phyloP scores from a whole-genome alignment of 1,140 invertebrate species.

The Episyrphus balteatus region DNA sequence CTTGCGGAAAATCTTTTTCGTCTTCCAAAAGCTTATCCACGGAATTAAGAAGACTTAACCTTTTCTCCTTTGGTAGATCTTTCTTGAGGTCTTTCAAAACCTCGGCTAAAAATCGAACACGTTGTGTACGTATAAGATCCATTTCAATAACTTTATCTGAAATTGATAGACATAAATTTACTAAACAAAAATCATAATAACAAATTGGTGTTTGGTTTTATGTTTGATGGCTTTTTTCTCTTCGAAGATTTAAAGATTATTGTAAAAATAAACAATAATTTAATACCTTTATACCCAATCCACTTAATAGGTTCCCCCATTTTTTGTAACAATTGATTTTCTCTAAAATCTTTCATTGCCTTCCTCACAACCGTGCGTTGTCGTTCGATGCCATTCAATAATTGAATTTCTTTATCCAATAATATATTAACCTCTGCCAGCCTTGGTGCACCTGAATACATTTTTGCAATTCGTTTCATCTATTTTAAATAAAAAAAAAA shows the following conservation, averaged over 20 bases:
- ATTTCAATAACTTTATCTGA: constrained; percentile 40
- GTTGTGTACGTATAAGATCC: constrained; percentile 47
- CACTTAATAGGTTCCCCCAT: constrained; percentile 46
- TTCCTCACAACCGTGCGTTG: constrained; percentile 26
- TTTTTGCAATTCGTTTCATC: constrained; percentile 37
- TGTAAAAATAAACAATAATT: background rate
- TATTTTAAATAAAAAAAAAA: background rate
- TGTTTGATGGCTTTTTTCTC: background rate
- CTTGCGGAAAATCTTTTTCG: constrained; percentile 24
- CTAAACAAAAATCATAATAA: no score
- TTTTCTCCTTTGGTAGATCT: constrained; percentile 13
- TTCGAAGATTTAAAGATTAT: no score
- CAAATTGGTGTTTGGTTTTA: no score
- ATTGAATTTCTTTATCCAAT: constrained; percentile 47
- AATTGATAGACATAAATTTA: background rate
- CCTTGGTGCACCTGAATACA: constrained; percentile 40
- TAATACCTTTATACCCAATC: constrained; percentile 37
- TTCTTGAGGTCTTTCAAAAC: constrained; percentile 39
- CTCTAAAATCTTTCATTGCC: constrained; percentile 37
- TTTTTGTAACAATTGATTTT: constrained; percentile 37
- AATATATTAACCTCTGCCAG: constrained; percentile 43
- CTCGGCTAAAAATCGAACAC: constrained; percentile 42
- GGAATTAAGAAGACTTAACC: constrained; percentile 18
- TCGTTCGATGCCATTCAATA: constrained; percentile 44
- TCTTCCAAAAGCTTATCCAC: constrained; percentile 19